Percentiles rank a stretch among this genome's conserved stretches.
phyloP scores from a whole-genome alignment of 2,797 vertebrate species.

The Dallia pectoralis region DNA sequence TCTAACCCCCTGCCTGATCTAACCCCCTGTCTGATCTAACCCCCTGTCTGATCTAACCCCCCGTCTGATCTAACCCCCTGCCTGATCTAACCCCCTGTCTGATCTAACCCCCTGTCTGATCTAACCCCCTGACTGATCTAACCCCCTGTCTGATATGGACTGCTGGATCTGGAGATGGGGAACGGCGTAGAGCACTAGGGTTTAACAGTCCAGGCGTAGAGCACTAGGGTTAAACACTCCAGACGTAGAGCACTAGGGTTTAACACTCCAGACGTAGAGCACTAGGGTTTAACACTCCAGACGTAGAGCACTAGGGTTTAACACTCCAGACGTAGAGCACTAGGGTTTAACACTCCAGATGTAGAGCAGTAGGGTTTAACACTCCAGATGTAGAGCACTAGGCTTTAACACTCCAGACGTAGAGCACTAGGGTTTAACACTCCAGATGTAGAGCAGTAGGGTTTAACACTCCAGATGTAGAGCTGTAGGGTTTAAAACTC shows the following conservation, averaged over 20 bases:
- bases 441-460: slow-evolving; percentile 48
- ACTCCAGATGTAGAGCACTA: too few relatives aligned
- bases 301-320: slow-evolving; percentile 43
- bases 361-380: slow-evolving; percentile 48
- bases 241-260: too few relatives aligned
- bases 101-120: too few relatives aligned
- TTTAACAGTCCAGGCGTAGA: slow-evolving; percentile 51
- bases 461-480: too few relatives aligned
- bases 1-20: slow-evolving; percentile 26
- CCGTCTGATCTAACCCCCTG: too few relatives aligned
- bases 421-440: slow-evolving; percentile 47
- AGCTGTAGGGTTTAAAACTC: slow-evolving; percentile 50
- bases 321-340: slow-evolving; percentile 47
- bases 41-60: not conserved
- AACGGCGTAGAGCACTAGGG: not conserved
- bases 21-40: slow-evolving; percentile 1
- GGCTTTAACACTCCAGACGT: too few relatives aligned
- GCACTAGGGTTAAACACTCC: too few relatives aligned
- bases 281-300: too few relatives aligned
- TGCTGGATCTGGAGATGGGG: too few relatives aligned
- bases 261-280: slow-evolving; percentile 50
- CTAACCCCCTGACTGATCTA: slow-evolving; percentile 27
- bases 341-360: too few relatives aligned
- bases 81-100: too few relatives aligned
- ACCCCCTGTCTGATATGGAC: slow-evolving; percentile 3